Percentiles rank a stretch among this genome's conserved stretches.
phyloP scores from a whole-genome alignment of 1,140 invertebrate species.

The Diprion similis region DNA sequence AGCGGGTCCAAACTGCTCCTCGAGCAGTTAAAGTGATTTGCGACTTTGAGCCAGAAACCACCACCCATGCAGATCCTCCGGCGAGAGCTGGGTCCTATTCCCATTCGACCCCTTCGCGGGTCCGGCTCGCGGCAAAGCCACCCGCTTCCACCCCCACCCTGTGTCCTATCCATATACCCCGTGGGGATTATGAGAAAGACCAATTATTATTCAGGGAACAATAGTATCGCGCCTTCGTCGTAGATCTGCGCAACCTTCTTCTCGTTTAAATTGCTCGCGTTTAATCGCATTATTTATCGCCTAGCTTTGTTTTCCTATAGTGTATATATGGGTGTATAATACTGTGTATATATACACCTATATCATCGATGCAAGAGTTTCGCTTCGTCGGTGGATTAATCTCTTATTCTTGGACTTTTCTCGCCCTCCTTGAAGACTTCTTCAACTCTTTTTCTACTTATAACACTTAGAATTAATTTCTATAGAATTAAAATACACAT shows the following conservation, averaged over 20 bases:
- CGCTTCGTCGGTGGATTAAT: no score
- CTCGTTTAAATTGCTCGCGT: neutral
- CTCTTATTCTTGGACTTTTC: no score
- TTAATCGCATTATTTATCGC: neutral
- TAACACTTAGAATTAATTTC: no score
- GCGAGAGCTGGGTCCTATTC: neutral
- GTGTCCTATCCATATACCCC: conserved; percentile 16
- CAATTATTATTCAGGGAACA: conserved; percentile 36
- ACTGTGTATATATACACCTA: no score
- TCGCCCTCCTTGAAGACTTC: no score
- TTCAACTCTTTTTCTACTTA: no score
- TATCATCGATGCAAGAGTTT: no score
- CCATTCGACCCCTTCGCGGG: conserved; percentile 1
- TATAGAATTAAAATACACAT: no score
- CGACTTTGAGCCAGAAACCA: conserved; percentile 50
- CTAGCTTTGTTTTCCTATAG: no score
- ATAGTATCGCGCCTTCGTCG: conserved; percentile 22
- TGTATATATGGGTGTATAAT: no score
- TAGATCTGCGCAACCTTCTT: neutral
- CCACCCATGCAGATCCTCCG: conserved; percentile 15
- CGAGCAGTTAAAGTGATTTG: conserved; percentile 62
- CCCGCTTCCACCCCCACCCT: neutral
- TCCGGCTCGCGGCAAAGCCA: neutral
- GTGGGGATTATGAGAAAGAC: conserved; percentile 30
- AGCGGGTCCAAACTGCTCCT: conserved; percentile 59